phyloP scores from a whole-genome alignment of 2,888 invertebrate species.

The Eretmocerus hayati region DNA sequence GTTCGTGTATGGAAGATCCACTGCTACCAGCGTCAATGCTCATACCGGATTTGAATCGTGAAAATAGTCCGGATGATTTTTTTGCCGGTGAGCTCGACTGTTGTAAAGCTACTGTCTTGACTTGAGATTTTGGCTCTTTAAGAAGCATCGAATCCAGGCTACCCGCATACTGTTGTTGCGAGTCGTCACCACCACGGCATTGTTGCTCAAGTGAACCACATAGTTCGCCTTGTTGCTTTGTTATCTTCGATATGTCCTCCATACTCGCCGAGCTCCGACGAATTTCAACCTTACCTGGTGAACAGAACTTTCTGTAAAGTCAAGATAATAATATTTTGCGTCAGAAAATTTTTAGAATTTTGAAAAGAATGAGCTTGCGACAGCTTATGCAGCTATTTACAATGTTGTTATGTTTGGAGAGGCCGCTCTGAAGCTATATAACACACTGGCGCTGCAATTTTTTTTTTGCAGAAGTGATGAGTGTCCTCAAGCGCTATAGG shows the following conservation, averaged over 20 bases:
- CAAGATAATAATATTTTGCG: too few relatives aligned
- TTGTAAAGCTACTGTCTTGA: slow-evolving; percentile 23
- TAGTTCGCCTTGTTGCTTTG: slow-evolving; percentile 35
- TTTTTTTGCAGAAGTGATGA: too few relatives aligned
- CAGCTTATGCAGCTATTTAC: too few relatives aligned
- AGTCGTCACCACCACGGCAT: slow-evolving; percentile 35
- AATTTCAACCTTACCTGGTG: slow-evolving; percentile 37
- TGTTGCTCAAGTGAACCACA: slow-evolving; percentile 36
- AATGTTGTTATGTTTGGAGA: too few relatives aligned
- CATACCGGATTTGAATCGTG: slow-evolving; percentile 42
- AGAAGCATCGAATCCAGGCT: slow-evolving; percentile 43
- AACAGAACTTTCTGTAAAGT: slow-evolving; percentile 4
- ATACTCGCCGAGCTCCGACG: slow-evolving; percentile 44
- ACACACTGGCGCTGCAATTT: too few relatives aligned
- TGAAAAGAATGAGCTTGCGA: too few relatives aligned
- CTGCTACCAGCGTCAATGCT: slow-evolving; percentile 42
- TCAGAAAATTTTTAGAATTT: too few relatives aligned
- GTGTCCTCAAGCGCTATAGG: too few relatives aligned
- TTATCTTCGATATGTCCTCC: slow-evolving; percentile 45
- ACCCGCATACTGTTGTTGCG: slow-evolving; percentile 37
- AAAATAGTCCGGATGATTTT: slow-evolving; percentile 38
- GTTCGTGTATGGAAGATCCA: slow-evolving; percentile 40
- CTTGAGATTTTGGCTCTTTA: slow-evolving; percentile 30
- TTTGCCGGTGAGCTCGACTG: slow-evolving; percentile 37
- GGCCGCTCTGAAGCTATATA: too few relatives aligned